A percentile compares a stretch with the other conserved stretches of the same genome.
These are phyloP conservation scores for Apamea monoglypha DNA, from an alignment of 2,888 invertebrate genomes.

Conservation along the genomic window DNA sequence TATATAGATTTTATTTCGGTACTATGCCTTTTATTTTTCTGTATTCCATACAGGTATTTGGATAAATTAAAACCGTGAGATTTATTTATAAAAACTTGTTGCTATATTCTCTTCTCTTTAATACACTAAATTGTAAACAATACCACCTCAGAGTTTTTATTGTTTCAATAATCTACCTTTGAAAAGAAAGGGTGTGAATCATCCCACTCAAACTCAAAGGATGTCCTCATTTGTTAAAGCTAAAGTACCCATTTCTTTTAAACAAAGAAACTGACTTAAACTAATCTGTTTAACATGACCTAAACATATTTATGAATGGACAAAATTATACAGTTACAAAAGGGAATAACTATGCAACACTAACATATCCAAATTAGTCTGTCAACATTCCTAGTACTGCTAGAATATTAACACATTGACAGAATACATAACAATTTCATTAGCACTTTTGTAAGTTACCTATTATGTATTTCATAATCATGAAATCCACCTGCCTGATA, in stretches of 20 bases:
- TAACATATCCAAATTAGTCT: slow-evolving; percentile 19
- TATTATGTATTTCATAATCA: slow-evolving; percentile 37
- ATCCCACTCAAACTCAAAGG: slow-evolving; percentile 8
- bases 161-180: slow-evolving; percentile 35
- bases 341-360: background rate
- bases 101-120: background rate
- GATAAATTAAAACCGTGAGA: background rate
- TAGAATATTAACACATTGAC: slow-evolving; percentile 13
- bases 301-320: slow-evolving; percentile 13
- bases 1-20: background rate
- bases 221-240: slow-evolving; percentile 9
- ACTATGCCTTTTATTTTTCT: background rate
- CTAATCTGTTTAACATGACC: background rate
- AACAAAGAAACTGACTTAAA: slow-evolving; percentile 42
- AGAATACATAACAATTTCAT: slow-evolving; percentile 22
- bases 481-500: slow-evolving; percentile 36
- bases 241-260: background rate
- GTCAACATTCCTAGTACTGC: slow-evolving; percentile 15
- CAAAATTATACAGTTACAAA: slow-evolving; percentile 27
- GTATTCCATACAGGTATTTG: background rate
- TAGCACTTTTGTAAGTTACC: slow-evolving; percentile 10
- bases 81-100: background rate
- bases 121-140: background rate
- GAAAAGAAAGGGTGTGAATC: slow-evolving; percentile 42
- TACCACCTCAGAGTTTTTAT: background rate